phyloP scores from a whole-genome alignment of 2,888 invertebrate genomes.

The Gastrophysa polygoni region DNA sequence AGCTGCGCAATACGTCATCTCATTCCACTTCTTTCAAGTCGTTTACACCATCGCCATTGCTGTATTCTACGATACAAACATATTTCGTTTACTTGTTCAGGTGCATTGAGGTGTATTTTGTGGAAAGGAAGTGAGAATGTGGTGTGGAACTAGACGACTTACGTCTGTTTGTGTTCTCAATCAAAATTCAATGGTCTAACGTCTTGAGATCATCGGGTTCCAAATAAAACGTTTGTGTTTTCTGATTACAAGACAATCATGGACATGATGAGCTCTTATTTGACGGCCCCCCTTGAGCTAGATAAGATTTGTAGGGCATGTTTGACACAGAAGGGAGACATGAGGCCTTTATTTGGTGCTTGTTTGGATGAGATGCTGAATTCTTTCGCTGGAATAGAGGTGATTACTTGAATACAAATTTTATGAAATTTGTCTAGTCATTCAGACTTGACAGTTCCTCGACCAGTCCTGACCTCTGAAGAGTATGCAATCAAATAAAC shows the following conservation, averaged over 20 bases:
- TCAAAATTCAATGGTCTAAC: background rate
- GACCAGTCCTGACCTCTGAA: too few species aligned
- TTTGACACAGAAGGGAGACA: constrained; percentile 58
- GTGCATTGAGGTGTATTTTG: constrained; percentile 30
- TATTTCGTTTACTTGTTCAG: constrained; percentile 44
- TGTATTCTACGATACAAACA: constrained; percentile 27
- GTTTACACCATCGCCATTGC: constrained; percentile 16
- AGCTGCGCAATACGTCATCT: constrained; percentile 46
- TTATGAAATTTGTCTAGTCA: too few species aligned
- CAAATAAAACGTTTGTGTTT: constrained; percentile 51
- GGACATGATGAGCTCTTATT: constrained; percentile 57
- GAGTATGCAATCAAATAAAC: too few species aligned
- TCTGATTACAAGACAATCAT: constrained; percentile 45
- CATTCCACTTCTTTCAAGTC: constrained; percentile 22
- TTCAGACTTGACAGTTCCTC: too few species aligned
- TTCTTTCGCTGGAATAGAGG: constrained; percentile 57
- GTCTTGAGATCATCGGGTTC: constrained; percentile 2
- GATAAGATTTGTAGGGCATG: constrained; percentile 61
- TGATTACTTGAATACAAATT: too few species aligned
- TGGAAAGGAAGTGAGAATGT: constrained; percentile 15
- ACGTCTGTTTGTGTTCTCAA: constrained; percentile 27
- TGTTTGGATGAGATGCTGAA: constrained; percentile 61
- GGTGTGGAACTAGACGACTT: constrained; percentile 35
- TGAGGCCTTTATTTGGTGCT: constrained; percentile 60
- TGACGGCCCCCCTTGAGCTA: constrained; percentile 56